Conservation (phyloP, 2,797 vertebrate species). For the Girardinus metallicus region DNA sequence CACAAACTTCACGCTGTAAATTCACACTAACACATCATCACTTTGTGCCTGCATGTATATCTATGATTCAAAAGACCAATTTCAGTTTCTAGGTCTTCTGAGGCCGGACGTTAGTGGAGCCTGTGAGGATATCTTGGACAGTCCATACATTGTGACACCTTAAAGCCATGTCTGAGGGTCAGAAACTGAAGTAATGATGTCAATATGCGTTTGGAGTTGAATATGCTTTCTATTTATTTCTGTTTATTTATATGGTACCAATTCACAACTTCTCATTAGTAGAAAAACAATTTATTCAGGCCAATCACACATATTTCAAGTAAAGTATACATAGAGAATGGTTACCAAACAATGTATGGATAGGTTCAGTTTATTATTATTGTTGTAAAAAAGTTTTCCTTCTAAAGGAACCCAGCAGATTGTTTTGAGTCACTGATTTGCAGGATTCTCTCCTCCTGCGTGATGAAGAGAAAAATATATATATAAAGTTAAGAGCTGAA, state of each 20-base stretch:
- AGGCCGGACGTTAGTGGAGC: conserved; percentile 8
- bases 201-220: not conserved
- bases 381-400: not conserved
- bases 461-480: not conserved
- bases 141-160: conserved; percentile 29
- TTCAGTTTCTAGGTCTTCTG: conserved; percentile 1
- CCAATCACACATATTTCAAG: not conserved
- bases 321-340: not conserved
- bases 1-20: conserved; percentile 64
- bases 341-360: not conserved
- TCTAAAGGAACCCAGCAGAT: not conserved
- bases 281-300: not conserved
- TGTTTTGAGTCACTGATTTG: not conserved
- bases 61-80: conserved; percentile 15
- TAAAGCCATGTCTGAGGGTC: conserved; percentile 1
- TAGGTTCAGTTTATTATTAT: not conserved
- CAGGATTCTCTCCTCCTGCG: not conserved
- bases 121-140: conserved; percentile 15
- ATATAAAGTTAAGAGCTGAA: not conserved
- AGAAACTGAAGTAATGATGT: not conserved
- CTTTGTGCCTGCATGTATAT: conserved; percentile 9
- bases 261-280: not conserved
- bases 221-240: not conserved
- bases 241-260: not conserved
- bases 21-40: conserved; percentile 56